phyloP scores from a whole-genome alignment of 2,797 vertebrate genomes.

The Anabas testudineus region DNA sequence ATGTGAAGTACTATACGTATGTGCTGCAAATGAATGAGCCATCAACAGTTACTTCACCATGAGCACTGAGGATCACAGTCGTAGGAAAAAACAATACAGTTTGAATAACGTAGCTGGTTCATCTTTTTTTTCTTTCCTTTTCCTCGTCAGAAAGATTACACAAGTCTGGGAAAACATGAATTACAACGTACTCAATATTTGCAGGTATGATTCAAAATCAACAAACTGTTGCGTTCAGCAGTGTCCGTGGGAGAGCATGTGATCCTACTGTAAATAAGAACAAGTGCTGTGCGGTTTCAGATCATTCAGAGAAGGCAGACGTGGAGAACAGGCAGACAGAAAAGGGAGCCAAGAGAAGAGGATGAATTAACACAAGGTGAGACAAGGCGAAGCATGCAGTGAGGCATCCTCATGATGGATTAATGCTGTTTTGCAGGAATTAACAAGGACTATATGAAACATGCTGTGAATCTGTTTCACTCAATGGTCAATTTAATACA shows the following conservation, averaged over 20 bases:
- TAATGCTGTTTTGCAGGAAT: slow-evolving; percentile 76
- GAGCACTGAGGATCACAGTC: slow-evolving; percentile 4
- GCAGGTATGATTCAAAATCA: slow-evolving; percentile 56
- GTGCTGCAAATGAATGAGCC: slow-evolving; percentile 44
- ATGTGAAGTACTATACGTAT: neutral
- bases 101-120: slow-evolving; percentile 15
- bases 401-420: slow-evolving; percentile 68
- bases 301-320: neutral
- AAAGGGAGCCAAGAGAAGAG: neutral
- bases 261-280: slow-evolving; percentile 46
- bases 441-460: slow-evolving; percentile 74
- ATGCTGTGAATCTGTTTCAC: slow-evolving; percentile 72
- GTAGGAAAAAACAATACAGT: slow-evolving; percentile 19
- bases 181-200: slow-evolving; percentile 58
- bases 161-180: slow-evolving; percentile 43
- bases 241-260: slow-evolving; percentile 32
- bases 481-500: slow-evolving; percentile 79
- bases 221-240: slow-evolving; percentile 34
- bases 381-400: slow-evolving; percentile 24
- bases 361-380: slow-evolving; percentile 54
- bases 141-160: slow-evolving; percentile 47
- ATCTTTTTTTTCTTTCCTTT: slow-evolving; percentile 3
- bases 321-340: neutral
- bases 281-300: slow-evolving; percentile 8
- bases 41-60: slow-evolving; percentile 20